Evolutionary conservation across 2,888 invertebrate species (phyloP).

Genomic region (Pimpla rufipes): DNA sequence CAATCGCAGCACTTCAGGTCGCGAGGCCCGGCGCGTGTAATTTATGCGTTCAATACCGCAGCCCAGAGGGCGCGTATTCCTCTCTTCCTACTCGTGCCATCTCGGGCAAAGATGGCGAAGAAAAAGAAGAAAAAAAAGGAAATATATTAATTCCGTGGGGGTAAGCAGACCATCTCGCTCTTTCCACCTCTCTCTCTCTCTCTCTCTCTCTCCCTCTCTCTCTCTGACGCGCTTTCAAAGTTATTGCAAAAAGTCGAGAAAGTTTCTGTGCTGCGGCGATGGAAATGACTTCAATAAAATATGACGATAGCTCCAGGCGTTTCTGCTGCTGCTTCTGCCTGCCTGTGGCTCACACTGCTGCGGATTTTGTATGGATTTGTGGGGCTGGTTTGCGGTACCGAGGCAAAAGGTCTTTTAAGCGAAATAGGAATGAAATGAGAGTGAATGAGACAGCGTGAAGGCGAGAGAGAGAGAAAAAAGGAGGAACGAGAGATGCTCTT

Average conservation of each 20-base stretch:
- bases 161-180: slow-evolving; percentile 19
- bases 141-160: slow-evolving; percentile 66
- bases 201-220: slow-evolving; percentile 40
- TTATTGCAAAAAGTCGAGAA: slow-evolving; percentile 78
- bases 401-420: slow-evolving; percentile 59
- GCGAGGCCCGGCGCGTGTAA: slow-evolving; percentile 74
- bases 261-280: slow-evolving; percentile 75
- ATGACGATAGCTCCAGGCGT: slow-evolving; percentile 74
- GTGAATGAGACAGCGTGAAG: slow-evolving; percentile 56
- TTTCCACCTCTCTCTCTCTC: slow-evolving; percentile 19
- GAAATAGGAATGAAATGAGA: slow-evolving; percentile 57
- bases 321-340: slow-evolving; percentile 68
- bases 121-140: slow-evolving; percentile 58
- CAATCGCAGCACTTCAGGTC: slow-evolving; percentile 75
- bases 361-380: slow-evolving; percentile 56
- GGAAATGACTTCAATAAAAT: slow-evolving; percentile 80
- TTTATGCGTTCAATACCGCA: slow-evolving; percentile 80
- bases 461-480: slow-evolving; percentile 39
- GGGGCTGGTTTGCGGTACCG: slow-evolving; percentile 62
- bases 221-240: slow-evolving; percentile 74
- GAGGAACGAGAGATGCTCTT: slow-evolving; percentile 36
- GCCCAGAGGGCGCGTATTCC: slow-evolving; percentile 69
- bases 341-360: slow-evolving; percentile 47
- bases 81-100: slow-evolving; percentile 57
- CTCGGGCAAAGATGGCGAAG: slow-evolving; percentile 49